A percentile compares a stretch with the other conserved stretches of the same genome.
These are phyloP conservation scores for Perodicticus potto DNA, from an alignment of 2,797 vertebrate genomes.

Conservation along the genomic window DNA sequence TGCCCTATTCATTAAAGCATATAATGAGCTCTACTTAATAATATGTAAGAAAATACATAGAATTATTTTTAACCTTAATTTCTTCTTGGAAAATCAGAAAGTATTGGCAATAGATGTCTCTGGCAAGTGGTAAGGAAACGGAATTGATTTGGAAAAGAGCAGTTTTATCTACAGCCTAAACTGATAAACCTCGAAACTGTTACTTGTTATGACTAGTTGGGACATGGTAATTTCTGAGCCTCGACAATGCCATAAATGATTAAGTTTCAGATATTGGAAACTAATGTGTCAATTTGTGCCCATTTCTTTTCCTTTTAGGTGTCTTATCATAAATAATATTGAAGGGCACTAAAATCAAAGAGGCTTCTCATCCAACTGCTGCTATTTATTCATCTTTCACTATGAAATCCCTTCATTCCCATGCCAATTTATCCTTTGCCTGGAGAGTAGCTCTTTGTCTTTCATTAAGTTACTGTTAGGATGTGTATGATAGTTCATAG, in stretches of 20 bases:
- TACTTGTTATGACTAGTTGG: neutral
- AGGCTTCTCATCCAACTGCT: neutral
- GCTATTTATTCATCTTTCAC: neutral
- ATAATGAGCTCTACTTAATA: neutral
- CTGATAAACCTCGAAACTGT: neutral
- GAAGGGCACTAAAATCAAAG: neutral
- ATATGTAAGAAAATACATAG: neutral
- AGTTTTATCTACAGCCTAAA: neutral
- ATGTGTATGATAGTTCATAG: neutral
- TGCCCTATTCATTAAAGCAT: neutral
- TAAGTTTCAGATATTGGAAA: neutral
- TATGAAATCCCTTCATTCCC: neutral
- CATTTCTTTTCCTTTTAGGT: neutral
- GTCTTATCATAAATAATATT: neutral
- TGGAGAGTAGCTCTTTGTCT: neutral
- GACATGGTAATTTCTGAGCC: neutral
- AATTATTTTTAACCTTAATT: constrained; percentile 3
- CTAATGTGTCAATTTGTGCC: neutral
- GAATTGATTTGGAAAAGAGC: neutral
- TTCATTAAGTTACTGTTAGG: neutral
- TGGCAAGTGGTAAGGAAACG: neutral
- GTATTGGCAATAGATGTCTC: neutral
- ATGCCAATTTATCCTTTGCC: neutral
- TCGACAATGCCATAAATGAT: neutral
- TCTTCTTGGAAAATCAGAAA: constrained; percentile 6